phyloP scores from a whole-genome alignment of 1,140 invertebrate species.

The Diuraphis noxia region DNA sequence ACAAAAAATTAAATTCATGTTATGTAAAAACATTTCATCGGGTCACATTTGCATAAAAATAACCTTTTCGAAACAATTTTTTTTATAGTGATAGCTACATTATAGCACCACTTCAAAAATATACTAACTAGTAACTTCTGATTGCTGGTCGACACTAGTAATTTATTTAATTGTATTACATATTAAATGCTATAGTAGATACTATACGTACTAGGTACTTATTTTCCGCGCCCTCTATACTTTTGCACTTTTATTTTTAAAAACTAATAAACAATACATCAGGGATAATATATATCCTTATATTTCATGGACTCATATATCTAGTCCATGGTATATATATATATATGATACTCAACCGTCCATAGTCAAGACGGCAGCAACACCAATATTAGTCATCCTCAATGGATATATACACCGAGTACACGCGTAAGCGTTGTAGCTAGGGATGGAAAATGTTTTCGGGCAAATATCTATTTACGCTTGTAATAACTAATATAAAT shows the following conservation, averaged over 20 bases:
- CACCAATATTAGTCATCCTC: not conserved
- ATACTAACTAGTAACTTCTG: not conserved
- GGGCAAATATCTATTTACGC: not conserved
- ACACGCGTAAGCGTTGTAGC: not conserved
- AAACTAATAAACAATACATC: constrained; percentile 3
- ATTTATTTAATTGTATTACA: not conserved
- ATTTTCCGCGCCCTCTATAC: not conserved
- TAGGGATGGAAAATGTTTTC: not conserved
- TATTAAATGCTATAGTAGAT: not conserved
- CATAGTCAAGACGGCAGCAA: not conserved
- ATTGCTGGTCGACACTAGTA: not conserved
- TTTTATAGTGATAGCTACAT: not conserved
- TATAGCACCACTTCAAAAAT: not conserved
- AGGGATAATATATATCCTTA: not conserved
- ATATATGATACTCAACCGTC: not conserved
- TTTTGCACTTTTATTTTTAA: not conserved
- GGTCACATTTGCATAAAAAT: not conserved
- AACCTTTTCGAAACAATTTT: not conserved
- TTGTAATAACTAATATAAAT: not conserved
- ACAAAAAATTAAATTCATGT: not conserved
- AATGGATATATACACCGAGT: not conserved
- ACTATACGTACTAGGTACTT: not conserved
- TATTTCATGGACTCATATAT: too few relatives aligned
- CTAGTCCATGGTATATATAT: not conserved
- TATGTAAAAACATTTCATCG: not conserved